phyloP scores from a whole-genome alignment of 2,888 invertebrate genomes.

The Cheilosia soror region DNA sequence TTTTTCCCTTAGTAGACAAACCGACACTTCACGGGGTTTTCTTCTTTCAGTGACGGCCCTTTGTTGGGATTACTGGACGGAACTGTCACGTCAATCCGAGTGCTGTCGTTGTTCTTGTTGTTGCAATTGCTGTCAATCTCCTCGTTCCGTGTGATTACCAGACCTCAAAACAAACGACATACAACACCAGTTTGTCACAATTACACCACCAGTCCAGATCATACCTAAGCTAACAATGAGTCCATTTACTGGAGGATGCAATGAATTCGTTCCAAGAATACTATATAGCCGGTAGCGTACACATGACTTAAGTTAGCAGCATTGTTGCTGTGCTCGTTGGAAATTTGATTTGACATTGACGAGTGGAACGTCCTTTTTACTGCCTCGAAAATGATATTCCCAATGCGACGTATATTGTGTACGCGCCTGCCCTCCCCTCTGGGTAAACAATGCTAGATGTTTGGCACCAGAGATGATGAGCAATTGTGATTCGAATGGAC shows the following conservation, averaged over 20 bases:
- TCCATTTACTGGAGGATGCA: constrained; percentile 62
- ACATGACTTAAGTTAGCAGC: constrained; percentile 71
- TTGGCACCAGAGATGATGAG: constrained; percentile 61
- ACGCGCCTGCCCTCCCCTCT: constrained; percentile 44
- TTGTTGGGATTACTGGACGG: constrained; percentile 73
- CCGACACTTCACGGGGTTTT: constrained; percentile 10
- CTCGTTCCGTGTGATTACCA: constrained; percentile 67
- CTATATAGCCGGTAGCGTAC: constrained; percentile 38
- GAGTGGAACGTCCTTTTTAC: constrained; percentile 61
- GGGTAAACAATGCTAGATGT: constrained; percentile 47
- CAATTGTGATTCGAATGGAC: constrained; percentile 69
- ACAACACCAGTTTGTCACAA: constrained; percentile 66
- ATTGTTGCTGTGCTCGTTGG: constrained; percentile 62
- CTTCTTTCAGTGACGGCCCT: constrained; percentile 45
- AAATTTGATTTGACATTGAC: constrained; percentile 75
- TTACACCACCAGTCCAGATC: constrained; percentile 43
- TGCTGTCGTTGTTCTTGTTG: constrained; percentile 32
- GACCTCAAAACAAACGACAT: constrained; percentile 66
- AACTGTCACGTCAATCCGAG: constrained; percentile 69
- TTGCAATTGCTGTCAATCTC: constrained; percentile 70
- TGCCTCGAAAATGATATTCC: constrained; percentile 59
- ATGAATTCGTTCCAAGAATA: constrained; percentile 51
- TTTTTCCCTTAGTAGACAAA: constrained; percentile 46
- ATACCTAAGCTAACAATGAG: constrained; percentile 64
- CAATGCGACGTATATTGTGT: constrained; percentile 19